Evolutionary conservation across 2,113 vertebrate species (phyloP).

Genomic region (Eulemur macaco): DNA sequence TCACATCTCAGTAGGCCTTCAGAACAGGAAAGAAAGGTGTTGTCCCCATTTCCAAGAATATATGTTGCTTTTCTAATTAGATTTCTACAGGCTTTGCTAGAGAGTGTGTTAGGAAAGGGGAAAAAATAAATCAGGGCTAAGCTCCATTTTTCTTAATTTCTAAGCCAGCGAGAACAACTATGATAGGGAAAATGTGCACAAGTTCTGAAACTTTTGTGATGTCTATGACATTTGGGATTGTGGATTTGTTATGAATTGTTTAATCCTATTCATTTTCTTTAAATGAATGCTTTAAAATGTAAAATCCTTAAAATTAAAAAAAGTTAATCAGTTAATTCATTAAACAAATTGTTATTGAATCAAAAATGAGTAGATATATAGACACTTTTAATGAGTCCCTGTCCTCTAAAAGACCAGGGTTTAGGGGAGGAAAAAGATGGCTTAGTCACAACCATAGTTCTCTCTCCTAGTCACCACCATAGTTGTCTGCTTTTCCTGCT

Average conservation of each 20-base stretch:
- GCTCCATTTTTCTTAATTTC: not conserved
- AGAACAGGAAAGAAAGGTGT: not conserved
- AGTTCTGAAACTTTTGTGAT: not conserved
- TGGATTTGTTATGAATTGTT: not conserved
- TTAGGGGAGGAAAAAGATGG: not conserved
- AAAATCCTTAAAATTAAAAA: not conserved
- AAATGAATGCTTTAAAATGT: not conserved
- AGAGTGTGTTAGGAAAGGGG: not conserved
- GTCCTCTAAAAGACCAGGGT: not conserved
- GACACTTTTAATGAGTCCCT: not conserved
- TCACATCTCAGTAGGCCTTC: not conserved
- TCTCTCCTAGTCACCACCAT: not conserved
- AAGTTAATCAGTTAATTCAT: not conserved
- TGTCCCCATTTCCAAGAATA: not conserved
- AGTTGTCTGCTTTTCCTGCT: not conserved
- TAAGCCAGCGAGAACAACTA: not conserved
- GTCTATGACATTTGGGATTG: not conserved
- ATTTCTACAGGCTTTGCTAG: not conserved
- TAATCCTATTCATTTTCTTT: not conserved
- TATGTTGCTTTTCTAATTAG: not conserved
- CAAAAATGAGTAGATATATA: not conserved
- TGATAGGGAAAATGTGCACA: not conserved
- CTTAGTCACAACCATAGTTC: not conserved
- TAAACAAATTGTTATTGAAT: not conserved
- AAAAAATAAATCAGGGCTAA: not conserved